These are phyloP conservation scores for Bombylius discolor DNA, from an alignment of 2,888 invertebrate genomes.

Conservation along the genomic window DNA sequence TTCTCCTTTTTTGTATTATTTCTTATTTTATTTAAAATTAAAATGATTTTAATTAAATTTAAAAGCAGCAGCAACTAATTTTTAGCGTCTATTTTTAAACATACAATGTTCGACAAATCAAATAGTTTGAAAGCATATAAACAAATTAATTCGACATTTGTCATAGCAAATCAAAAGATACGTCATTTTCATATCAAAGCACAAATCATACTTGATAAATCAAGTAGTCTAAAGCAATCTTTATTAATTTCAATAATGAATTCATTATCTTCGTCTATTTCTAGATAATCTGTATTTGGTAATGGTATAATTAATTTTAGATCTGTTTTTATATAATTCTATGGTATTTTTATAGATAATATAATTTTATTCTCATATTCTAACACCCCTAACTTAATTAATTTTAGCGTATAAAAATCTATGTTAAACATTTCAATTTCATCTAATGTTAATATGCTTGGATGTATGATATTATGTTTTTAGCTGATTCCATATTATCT, in stretches of 20 bases:
- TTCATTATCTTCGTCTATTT: constrained; percentile 1
- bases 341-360: constrained; percentile 5
- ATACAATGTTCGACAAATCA: no score
- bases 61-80: no score
- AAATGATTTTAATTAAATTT: no score
- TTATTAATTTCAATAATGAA: constrained; percentile 1
- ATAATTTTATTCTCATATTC: constrained; percentile 3
- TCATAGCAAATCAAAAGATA: no score
- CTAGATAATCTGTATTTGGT: constrained; percentile 1
- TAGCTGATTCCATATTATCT: constrained; percentile 9
- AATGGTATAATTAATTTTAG: constrained; percentile 4
- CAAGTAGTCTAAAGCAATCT: no score
- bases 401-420: constrained; percentile 1
- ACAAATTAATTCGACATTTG: no score
- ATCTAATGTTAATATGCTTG: constrained; percentile 2
- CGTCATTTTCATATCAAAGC: no score
- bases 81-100: no score
- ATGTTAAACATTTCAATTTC: constrained; percentile 2
- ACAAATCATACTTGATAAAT: no score
- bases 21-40: no score
- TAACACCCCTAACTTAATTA: background rate
- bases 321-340: constrained; percentile 3
- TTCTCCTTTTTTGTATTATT: no score
- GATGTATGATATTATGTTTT: constrained; percentile 9
- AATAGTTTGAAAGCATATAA: no score